These are phyloP conservation scores for Tricholauxania praeusta DNA, from an alignment of 2,888 invertebrate genomes.

Conservation along the genomic window DNA sequence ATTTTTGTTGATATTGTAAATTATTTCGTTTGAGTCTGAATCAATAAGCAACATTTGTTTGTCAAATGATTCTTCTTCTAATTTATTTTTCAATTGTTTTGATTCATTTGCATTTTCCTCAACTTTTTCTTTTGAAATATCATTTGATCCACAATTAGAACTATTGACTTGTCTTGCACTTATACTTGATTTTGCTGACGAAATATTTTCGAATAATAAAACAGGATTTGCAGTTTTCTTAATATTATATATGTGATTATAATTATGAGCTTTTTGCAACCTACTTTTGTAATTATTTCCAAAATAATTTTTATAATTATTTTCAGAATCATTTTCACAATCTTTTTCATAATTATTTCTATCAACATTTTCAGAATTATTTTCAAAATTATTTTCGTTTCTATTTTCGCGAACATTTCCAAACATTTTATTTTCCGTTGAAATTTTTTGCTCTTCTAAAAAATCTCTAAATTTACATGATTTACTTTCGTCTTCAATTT, in stretches of 20 bases:
- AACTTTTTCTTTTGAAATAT: no score
- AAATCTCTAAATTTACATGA: not conserved
- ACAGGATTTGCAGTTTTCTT: no score
- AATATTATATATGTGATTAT: no score
- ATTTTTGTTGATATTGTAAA: no score
- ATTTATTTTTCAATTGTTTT: no score
- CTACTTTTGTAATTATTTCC: no score
- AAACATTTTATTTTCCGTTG: not conserved
- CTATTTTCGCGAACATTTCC: not conserved
- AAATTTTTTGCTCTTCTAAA: not conserved
- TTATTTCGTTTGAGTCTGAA: not conserved
- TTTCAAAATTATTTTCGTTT: not conserved
- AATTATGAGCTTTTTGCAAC: not conserved
- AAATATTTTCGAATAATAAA: no score
- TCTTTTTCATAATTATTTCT: not conserved
- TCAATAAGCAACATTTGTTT: slow-evolving; percentile 5
- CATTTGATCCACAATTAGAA: no score
- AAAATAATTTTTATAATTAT: not conserved
- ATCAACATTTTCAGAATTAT: not conserved
- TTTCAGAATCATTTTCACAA: not conserved
- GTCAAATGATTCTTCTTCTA: not conserved
- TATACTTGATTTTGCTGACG: no score
- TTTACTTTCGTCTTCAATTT: not conserved
- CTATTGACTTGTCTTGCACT: no score
- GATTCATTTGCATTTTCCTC: no score